Conservation (phyloP, 2,797 vertebrate genomes). For the Ctenosaura bakeri region DNA sequence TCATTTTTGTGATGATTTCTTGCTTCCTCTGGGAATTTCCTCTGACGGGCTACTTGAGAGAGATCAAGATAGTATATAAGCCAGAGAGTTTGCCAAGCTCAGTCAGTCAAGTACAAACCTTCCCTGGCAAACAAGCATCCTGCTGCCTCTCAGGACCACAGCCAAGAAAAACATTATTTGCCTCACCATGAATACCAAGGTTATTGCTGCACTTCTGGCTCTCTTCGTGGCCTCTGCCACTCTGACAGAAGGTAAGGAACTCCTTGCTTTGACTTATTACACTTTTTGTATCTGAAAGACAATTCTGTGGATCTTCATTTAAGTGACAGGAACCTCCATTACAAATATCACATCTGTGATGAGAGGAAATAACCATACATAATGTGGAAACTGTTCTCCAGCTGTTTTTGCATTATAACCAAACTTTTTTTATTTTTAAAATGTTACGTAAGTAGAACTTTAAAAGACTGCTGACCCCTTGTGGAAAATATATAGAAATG, state of each 20-base stretch:
- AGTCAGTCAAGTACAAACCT: not conserved
- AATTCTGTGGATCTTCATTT: not conserved
- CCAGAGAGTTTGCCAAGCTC: not conserved
- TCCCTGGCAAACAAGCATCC: not conserved
- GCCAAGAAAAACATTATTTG: rapidly evolving
- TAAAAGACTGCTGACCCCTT: not conserved
- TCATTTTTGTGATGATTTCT: not conserved
- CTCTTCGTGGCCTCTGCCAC: slow-evolving; percentile 23
- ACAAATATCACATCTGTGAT: not conserved
- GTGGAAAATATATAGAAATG: not conserved
- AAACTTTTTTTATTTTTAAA: not conserved
- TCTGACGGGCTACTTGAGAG: not conserved
- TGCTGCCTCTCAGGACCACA: not conserved
- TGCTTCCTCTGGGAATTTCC: slow-evolving; percentile 28
- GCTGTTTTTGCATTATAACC: not conserved
- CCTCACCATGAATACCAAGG: slow-evolving; percentile 29
- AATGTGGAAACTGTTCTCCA: not conserved
- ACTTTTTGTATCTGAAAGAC: not conserved
- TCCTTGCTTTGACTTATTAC: not conserved
- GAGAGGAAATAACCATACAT: not conserved
- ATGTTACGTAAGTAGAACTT: not conserved
- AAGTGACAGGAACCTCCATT: not conserved
- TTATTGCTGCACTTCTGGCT: not conserved
- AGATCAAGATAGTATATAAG: slow-evolving; percentile 11
- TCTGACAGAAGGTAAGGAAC: slow-evolving; percentile 52